phyloP scores from a whole-genome alignment of 2,797 vertebrate genomes.

The Pseudopleuronectes americanus region DNA sequence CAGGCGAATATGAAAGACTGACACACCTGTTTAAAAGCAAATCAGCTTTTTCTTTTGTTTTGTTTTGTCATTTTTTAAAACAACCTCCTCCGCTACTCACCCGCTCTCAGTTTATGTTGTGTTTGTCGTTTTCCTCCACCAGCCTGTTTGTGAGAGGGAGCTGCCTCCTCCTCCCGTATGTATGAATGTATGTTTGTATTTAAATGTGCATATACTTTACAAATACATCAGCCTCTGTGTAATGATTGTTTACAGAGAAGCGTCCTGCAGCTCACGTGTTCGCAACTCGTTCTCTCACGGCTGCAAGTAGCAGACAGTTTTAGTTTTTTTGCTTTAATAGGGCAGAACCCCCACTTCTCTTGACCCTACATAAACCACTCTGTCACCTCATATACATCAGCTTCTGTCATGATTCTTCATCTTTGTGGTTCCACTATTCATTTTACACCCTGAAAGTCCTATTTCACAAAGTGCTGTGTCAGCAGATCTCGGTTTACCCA shows the following conservation, averaged over 20 bases:
- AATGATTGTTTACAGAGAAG: constrained; percentile 68
- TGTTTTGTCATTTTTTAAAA: constrained; percentile 32
- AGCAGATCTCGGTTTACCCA: constrained; percentile 49
- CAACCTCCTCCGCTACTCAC: constrained; percentile 57
- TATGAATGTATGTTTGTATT: constrained; percentile 74
- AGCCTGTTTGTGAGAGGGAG: constrained; percentile 60
- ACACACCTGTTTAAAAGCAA: constrained; percentile 76
- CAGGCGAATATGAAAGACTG: constrained; percentile 74
- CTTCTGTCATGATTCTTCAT: constrained; percentile 20
- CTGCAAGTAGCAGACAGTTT: constrained; percentile 7
- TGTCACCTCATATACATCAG: constrained; percentile 21
- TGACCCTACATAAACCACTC: constrained; percentile 2
- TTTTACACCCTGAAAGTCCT: constrained; percentile 39
- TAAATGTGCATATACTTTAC: constrained; percentile 76
- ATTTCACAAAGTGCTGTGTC: constrained; percentile 47
- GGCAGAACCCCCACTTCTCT: constrained; percentile 15
- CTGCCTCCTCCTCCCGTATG: constrained; percentile 44
- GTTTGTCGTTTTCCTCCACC: constrained; percentile 55
- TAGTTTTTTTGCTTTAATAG: constrained; percentile 28
- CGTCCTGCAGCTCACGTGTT: constrained; percentile 11
- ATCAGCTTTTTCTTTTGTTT: constrained; percentile 63
- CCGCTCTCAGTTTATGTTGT: constrained; percentile 50
- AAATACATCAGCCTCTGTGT: constrained; percentile 62
- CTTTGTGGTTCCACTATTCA: constrained; percentile 26
- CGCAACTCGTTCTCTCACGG: constrained; percentile 14